Conservation (phyloP, 2,797 vertebrate species). For the Intellagama lesueurii region DNA sequence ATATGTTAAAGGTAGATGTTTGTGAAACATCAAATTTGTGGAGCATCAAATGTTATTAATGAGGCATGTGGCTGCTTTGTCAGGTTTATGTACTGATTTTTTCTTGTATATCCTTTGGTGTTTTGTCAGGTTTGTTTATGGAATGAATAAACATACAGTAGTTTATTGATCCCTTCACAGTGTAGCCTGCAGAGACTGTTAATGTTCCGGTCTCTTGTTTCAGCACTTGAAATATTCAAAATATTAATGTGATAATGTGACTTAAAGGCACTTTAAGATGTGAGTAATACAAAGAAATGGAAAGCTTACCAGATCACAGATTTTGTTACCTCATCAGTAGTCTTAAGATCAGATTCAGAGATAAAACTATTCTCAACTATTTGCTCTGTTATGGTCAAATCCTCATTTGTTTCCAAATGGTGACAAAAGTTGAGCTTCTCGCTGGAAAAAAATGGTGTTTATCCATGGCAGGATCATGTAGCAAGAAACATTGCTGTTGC, state of each 20-base stretch:
- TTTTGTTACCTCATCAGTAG: neutral
- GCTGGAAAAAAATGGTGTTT: neutral
- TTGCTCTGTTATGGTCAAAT: neutral
- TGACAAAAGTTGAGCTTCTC: neutral
- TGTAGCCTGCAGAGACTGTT: constrained; percentile 42
- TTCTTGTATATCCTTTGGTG: neutral
- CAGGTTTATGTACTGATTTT: constrained; percentile 17
- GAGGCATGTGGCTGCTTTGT: neutral
- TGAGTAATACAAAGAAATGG: constrained; percentile 22
- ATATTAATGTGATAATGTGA: constrained; percentile 44
- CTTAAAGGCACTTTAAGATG: constrained; percentile 22
- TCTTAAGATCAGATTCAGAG: constrained; percentile 40
- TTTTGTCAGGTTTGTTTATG: constrained; percentile 33
- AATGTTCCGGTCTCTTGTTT: constrained; percentile 34
- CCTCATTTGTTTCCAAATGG: constrained; percentile 25
- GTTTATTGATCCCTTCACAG: constrained; percentile 38
- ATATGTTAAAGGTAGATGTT: constrained; percentile 36
- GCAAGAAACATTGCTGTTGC: neutral
- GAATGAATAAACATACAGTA: constrained; percentile 13
- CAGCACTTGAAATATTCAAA: constrained; percentile 25
- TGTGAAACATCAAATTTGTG: neutral
- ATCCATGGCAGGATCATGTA: neutral
- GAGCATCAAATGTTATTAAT: constrained; percentile 3
- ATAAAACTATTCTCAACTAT: neutral
- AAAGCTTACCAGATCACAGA: constrained; percentile 28